These are phyloP conservation scores for Chroicocephalus ridibundus DNA, from an alignment of 2,113 vertebrate genomes.

Conservation along the genomic window DNA sequence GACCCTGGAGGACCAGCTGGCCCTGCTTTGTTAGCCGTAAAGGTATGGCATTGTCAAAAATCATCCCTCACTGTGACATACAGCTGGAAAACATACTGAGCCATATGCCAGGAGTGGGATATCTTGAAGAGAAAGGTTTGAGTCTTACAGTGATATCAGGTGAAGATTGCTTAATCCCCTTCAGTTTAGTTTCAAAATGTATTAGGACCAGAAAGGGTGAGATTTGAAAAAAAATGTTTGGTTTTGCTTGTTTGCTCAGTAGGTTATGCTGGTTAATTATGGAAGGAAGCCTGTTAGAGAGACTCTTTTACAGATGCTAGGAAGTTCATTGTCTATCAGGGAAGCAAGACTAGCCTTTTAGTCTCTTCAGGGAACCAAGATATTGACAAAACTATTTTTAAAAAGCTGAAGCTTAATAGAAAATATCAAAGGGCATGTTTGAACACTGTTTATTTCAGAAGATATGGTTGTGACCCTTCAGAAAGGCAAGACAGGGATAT, in stretches of 20 bases:
- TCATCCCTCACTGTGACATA: background rate
- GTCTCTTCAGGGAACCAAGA: background rate
- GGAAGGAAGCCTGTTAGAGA: background rate
- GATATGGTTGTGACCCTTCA: background rate
- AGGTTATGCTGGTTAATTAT: background rate
- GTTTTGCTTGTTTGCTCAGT: background rate
- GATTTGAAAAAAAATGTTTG: background rate
- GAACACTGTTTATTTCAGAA: background rate
- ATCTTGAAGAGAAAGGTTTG: background rate
- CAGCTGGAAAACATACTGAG: background rate
- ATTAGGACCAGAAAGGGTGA: background rate
- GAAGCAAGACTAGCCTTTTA: background rate
- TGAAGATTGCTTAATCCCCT: background rate
- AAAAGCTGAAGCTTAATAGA: background rate
- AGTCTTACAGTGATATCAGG: background rate
- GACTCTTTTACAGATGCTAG: background rate
- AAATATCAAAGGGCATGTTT: background rate
- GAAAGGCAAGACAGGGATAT: background rate
- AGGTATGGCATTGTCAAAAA: background rate
- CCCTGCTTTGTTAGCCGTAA: background rate
- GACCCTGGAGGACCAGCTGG: background rate
- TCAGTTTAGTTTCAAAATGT: background rate
- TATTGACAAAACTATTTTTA: background rate
- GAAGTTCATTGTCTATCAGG: background rate
- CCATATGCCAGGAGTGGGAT: background rate